Evolutionary conservation across 2,888 invertebrate genomes (phyloP), one percentile per base, ranked within the genome.

Genomic region (Coenonympha glycerion): DNA sequence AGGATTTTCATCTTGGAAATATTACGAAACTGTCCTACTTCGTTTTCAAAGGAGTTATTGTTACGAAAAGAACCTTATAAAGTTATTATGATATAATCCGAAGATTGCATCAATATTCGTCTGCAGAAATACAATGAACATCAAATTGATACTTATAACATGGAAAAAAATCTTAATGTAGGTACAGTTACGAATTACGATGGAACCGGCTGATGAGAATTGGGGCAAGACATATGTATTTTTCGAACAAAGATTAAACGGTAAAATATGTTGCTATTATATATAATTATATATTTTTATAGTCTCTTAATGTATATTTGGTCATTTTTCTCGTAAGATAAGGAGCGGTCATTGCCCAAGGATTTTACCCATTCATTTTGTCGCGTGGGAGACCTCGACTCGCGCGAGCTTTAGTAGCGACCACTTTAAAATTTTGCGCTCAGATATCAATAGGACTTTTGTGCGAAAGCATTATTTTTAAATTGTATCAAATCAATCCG

Each of bases 311-410:
- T 15, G 40, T 49, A 45, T 30, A 46, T 58, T 55, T 54, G 42
- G 55, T 37, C 41, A 58, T 55, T 60, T n/a, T 63, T 60, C 39
- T 58, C 69, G 37, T 64, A 66, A 30, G 39, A 39, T 65, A 74
- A 65, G 73, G 74, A 59, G 61, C 69, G 71, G 68, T 64, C 68
- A 65, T 78, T 79, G 75, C 76, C 69, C 71, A 85, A 85, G 75
- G 66, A 62, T 66, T 61, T 67, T 24, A 56, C 57, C 61, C 68
- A 64, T 65, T 70, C 70, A 69, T 69, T 69, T 62, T 61, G 60
- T 49, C 45, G 78, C 73, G 84, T 84, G 81, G 85, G 84, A 70
- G 75, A 64, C 58, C 58, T 62, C 60, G n/a, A n/a, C n/a, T n/a
- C n/a, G n/a, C n/a, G n/a, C n/a, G 62, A 70, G 66, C 65, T 70